Percentiles rank a stretch among this genome's conserved stretches.
Evolutionary conservation across 2,797 vertebrate species (phyloP).

Genomic region (Mionectes olivaceus): DNA sequence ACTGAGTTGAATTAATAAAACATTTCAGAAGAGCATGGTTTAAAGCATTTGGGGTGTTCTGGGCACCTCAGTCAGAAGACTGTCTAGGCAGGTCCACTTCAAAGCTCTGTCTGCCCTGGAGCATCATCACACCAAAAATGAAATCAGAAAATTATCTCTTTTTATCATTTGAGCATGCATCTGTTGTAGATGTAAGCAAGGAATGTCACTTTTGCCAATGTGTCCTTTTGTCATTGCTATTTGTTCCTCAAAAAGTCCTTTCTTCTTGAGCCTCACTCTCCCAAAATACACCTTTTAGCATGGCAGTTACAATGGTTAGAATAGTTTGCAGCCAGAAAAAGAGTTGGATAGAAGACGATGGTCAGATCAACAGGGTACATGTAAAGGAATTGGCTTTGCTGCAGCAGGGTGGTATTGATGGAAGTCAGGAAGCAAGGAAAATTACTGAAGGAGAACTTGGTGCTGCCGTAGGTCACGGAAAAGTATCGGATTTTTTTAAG

Average conservation of each 20-base stretch:
- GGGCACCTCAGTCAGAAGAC: neutral
- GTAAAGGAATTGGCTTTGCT: neutral
- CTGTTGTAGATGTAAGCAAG: neutral
- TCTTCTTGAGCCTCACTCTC: neutral
- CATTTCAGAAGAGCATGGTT: neutral
- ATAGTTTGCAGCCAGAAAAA: neutral
- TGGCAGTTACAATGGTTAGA: neutral
- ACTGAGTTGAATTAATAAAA: neutral
- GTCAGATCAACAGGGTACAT: neutral
- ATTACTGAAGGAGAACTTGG: constrained; percentile 9
- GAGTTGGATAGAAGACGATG: neutral
- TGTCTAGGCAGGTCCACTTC: neutral
- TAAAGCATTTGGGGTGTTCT: neutral
- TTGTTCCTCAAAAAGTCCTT: neutral
- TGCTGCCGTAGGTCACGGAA: constrained; percentile 11
- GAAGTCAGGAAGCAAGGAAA: constrained; percentile 36
- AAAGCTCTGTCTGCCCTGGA: neutral
- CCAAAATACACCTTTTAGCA: neutral
- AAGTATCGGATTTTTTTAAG: constrained; percentile 14
- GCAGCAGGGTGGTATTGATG: neutral
- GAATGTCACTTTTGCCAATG: neutral
- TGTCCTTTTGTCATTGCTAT: neutral
- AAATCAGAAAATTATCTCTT: neutral
- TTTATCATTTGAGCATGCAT: neutral
- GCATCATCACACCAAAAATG: neutral